Base-by-base conservation (phyloP, 2,797 vertebrate genomes). In the Syngnathus rostellatus region DNA sequence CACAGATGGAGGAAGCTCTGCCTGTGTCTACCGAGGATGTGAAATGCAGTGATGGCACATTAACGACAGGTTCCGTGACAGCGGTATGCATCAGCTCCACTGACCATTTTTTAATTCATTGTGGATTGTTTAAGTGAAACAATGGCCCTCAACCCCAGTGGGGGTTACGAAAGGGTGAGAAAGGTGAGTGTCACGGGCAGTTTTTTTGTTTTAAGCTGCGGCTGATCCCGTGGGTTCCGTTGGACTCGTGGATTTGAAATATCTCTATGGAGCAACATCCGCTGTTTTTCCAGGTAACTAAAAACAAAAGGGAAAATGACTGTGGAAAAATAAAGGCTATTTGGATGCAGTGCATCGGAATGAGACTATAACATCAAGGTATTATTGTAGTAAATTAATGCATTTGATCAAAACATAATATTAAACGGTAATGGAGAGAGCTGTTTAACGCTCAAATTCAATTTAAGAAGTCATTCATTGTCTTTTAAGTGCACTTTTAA, bases 11-110 rank as follows among this genome's bases (percentile, higher is more conserved):
- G 91, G 91, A 92, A 92, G 83, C 65, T 67, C 71, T 78, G 84
- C 77, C 78, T 68, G 79, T 86, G 86, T 90, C 90, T 91, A 87
- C 81, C 71, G 66, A 90, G 91, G 91, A 92, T 90, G 86, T 90
- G 86, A 88, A 85, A 76, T 81, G 75, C 74, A 72, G 89, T 76
- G 89, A 91, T 92, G 90, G 90, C 90, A 92, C 89, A 92, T 92
- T 92, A 89, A 92, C 68, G 84, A 84, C 77, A 61, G 77, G 83
- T 74, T 86, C 86, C 87, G 83, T 86, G 88, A 91, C 83, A 89
- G 83, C 89, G 79, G 75, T 81, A 85, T 67, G 71, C 82, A 85
- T 85, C 78, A 70, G 73, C 61, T 69, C 64, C 68, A 61, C 69
- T 66, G 73, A 87, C 67, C 78, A 74, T 67, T 77, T 77, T 86